Base-by-base conservation (phyloP, 2,797 vertebrate genomes). In the Gadopsis bispinosus region DNA sequence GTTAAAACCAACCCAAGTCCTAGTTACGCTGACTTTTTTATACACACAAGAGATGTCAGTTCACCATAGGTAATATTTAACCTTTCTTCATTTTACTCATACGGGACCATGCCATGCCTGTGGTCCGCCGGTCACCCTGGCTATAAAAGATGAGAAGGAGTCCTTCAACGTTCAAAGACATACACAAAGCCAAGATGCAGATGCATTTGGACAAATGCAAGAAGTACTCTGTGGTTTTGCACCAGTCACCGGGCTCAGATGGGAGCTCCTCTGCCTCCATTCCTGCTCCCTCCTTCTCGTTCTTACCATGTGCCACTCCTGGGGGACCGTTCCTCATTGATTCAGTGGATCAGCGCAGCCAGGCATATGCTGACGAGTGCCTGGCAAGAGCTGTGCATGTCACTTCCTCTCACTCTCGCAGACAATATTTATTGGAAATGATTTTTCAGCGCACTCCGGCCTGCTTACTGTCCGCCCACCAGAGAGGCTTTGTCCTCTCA, bases 121-220 rank as follows among this genome's bases (percentile, higher is more conserved):
- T 84, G 81, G 79, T 91, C 87, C 88, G 88, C 88, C 91, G 82
- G 61, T 90, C 74, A 87, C 87, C 5, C 80, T 70, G 4, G 81
- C 73, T 33, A 70, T 90, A 47, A 89, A 65, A 73, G 79, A 90
- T 55, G 87, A 84, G 31, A 66, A 79, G 63, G 88, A 87, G 41
- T 83, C 81, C 5, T 77, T 82, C 68, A 88, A 76, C 90, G 88
- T 56, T 80, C 56, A 13, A 87, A 72, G 77, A 85, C 87, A 0
- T 83, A 91, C 64, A 81, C 85, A 1, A 88, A 91, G 71, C 87
- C 48, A 90, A 91, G 81, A 89, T 89, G 85, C 89, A 91, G 86
- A 83, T 88, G 69, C 89, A 91, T 69, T 71, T 92, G 72, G 78
- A 85, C 72, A 88, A 92, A 70, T 91, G 88, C 69, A 88, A 91